Base-by-base conservation (phyloP, 2,113 vertebrate genomes). In the Odocoileus virginianus region DNA sequence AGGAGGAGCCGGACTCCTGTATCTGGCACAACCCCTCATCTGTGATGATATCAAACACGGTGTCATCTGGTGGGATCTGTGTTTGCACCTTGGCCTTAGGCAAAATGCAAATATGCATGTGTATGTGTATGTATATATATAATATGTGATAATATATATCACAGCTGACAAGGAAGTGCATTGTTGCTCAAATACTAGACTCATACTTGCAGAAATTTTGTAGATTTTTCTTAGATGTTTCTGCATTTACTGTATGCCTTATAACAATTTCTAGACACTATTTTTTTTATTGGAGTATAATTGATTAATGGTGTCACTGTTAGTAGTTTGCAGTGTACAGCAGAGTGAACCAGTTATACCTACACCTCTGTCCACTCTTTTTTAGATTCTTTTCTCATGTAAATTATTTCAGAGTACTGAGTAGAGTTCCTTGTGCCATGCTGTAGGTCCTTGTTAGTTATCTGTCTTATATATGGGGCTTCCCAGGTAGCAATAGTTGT, bases 41-140 rank as follows among this genome's bases (percentile, higher is more conserved):
- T 12, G 99, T 99, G 99, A 99, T 99, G 97, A 99, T 99, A 98
- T 99, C 99, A 97, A 99, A 99, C 45, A 99, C 98, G 1, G 98
- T 99, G 71, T 99, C 99, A 9, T 99, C 99, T 15, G 94, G 98
- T 58, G 98, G 98, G 74, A 30, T 97, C 86, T 17, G 99, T 98
- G 14, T 92, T 97, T 81, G 97, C 89, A 90, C 95, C 99, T 99
- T 96, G 64, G 57, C 36, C n/a, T 74, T 21, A 74, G n/a, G 79
- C 58, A 84, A 55, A 67, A 52, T 17, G 17, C 27, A 76, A 76
- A 55, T 21, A 58, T 21, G 47, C 43, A 23, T 52, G 30, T 82
- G 40, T 74, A n/a, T 71, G 71, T 36, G 2, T 74, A 9, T n/a
- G 7, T 74, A 5, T 67, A 21, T 17, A 36, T 21, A 43, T 25